These are phyloP conservation scores for Metallyticus violacea DNA, from an alignment of 2,888 invertebrate species.

Conservation along the genomic window DNA sequence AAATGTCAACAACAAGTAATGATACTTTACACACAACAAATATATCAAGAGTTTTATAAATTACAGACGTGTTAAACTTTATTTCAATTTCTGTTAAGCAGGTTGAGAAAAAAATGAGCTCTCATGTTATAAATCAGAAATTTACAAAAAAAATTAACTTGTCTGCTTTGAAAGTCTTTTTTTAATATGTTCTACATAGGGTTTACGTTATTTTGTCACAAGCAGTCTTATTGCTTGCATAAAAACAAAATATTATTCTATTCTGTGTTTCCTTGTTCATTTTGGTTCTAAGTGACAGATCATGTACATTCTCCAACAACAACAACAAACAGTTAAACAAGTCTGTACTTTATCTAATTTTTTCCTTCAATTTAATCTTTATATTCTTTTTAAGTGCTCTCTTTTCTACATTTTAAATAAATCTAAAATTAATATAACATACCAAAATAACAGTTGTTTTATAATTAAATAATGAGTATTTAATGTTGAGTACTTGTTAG, in stretches of 20 bases:
- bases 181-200: too few relatives aligned
- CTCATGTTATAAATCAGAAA: background rate
- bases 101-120: background rate
- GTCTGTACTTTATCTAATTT: too few relatives aligned
- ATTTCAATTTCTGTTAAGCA: background rate
- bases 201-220: too few relatives aligned
- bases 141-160: background rate
- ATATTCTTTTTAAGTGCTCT: too few relatives aligned
- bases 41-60: background rate
- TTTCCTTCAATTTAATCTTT: too few relatives aligned
- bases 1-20: background rate
- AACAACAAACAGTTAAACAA: too few relatives aligned
- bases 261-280: too few relatives aligned
- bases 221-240: background rate
- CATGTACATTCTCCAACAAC: background rate
- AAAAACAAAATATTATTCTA: background rate
- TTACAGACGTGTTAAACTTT: background rate
- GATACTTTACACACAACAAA: background rate
- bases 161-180: background rate
- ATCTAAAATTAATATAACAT: too few relatives aligned
- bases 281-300: background rate
- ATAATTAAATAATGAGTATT: too few relatives aligned
- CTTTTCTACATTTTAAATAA: too few relatives aligned
- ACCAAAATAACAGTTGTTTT: too few relatives aligned
- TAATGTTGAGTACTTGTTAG: too few relatives aligned